Conservation (phyloP, 23 tunicate species). For the Clavelina lepadiformis region DNA sequence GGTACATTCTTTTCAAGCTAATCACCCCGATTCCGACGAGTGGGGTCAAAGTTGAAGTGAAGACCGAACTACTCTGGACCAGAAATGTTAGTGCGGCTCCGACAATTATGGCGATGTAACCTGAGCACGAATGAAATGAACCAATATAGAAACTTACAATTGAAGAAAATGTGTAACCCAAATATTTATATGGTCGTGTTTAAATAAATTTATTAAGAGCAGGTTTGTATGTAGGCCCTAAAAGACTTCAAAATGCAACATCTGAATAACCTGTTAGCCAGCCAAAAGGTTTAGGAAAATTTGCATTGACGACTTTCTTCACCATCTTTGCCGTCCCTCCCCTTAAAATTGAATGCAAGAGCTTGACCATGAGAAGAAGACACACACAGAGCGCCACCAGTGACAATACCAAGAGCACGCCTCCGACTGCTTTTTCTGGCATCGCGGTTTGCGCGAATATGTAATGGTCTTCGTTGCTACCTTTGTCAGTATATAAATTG, state of each 20-base stretch:
- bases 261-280: constrained; percentile 50
- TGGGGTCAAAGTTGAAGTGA: constrained; percentile 60
- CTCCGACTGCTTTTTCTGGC: constrained; percentile 40
- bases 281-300: constrained; percentile 57
- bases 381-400: constrained; percentile 24
- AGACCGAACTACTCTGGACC: constrained; percentile 74
- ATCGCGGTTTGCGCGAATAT: constrained; percentile 6
- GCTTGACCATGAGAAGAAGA: constrained; percentile 61
- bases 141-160: neutral
- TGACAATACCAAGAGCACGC: constrained; percentile 33
- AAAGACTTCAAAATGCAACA: too few species aligned
- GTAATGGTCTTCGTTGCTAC: too few species aligned
- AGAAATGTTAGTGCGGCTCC: constrained; percentile 68
- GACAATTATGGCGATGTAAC: constrained; percentile 46
- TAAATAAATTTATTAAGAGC: too few species aligned
- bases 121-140: constrained; percentile 4
- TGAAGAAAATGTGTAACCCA: neutral
- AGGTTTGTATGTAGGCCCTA: too few species aligned
- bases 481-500: too few species aligned
- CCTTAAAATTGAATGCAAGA: constrained; percentile 34
- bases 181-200: too few species aligned
- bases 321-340: constrained; percentile 41
- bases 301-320: constrained; percentile 59
- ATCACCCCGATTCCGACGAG: constrained; percentile 80
- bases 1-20: constrained; percentile 53